phyloP scores from a whole-genome alignment of 2,888 invertebrate species.

The Stenchaetothrips biformis region DNA sequence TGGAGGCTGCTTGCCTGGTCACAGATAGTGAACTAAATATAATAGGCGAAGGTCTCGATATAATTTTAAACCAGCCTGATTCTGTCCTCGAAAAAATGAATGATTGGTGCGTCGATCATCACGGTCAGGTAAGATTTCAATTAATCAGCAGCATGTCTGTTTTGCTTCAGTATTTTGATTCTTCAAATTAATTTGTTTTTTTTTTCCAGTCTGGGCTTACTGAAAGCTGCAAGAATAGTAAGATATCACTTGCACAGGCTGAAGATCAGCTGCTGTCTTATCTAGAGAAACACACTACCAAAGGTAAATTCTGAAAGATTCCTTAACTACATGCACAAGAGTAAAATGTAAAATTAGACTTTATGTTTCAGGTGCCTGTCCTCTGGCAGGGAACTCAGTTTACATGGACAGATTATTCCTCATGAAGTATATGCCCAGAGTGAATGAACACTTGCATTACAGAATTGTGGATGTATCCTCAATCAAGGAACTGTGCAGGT shows the following conservation, averaged over 20 bases:
- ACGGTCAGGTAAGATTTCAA: constrained; percentile 59
- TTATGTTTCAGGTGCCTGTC: constrained; percentile 54
- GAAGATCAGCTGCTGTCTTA: constrained; percentile 69
- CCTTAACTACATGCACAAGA: background rate
- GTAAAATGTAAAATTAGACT: background rate
- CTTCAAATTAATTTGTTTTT: constrained; percentile 34
- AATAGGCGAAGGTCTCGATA: constrained; percentile 63
- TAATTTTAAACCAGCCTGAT: constrained; percentile 74
- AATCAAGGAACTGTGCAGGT: constrained; percentile 70
- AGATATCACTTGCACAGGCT: constrained; percentile 59
- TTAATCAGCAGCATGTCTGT: constrained; percentile 14
- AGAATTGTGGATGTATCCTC: constrained; percentile 89
- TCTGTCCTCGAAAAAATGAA: constrained; percentile 69
- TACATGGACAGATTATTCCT: constrained; percentile 83
- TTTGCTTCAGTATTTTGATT: constrained; percentile 25
- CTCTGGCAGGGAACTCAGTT: constrained; percentile 82
- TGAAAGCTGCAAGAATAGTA: constrained; percentile 65
- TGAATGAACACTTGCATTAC: constrained; percentile 79
- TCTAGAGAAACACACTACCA: constrained; percentile 53
- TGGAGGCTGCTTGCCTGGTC: constrained; percentile 86
- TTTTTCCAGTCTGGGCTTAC: constrained; percentile 71
- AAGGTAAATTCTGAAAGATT: constrained; percentile 37
- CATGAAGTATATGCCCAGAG: constrained; percentile 71
- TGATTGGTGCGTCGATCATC: constrained; percentile 77
- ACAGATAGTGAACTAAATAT: constrained; percentile 76